These are phyloP conservation scores for Pristionchus japonicus DNA, from an alignment of 2,888 invertebrate species.

Conservation along the genomic window DNA sequence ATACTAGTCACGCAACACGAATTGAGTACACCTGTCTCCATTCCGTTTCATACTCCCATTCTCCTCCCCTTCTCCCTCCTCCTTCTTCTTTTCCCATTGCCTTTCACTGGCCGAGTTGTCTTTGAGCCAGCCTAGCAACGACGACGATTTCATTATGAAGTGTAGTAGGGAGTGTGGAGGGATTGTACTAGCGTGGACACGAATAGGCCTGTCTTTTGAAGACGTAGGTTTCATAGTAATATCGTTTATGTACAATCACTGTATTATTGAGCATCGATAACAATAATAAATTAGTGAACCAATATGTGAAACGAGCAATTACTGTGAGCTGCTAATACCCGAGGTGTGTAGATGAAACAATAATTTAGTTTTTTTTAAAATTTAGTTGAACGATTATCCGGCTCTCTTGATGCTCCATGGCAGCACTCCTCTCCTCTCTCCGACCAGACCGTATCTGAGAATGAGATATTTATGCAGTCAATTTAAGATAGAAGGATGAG, in stretches of 20 bases:
- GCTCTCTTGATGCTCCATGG: conserved; percentile 7
- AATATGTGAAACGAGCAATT: background rate
- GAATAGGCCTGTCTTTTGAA: background rate
- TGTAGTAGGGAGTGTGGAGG: background rate
- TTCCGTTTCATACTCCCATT: conserved; percentile 16
- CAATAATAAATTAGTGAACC: background rate
- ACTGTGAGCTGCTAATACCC: background rate
- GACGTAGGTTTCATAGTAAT: background rate
- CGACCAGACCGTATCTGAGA: conserved; percentile 31
- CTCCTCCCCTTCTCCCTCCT: background rate
- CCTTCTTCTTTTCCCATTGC: background rate
- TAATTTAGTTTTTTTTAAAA: too few species aligned
- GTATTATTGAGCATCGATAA: background rate
- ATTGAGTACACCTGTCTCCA: conserved; percentile 8
- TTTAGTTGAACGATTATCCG: background rate
- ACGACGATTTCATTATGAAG: background rate
- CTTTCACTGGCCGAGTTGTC: background rate
- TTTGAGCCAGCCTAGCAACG: conserved; percentile 6
- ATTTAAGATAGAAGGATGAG: too few species aligned
- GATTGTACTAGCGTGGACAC: background rate
- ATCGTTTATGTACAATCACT: background rate
- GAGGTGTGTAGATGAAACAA: background rate
- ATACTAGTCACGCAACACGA: background rate
- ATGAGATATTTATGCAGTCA: too few species aligned
- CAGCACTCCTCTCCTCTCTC: background rate